These are phyloP conservation scores for Drosophila quinaria DNA, from an alignment of 2,888 invertebrate genomes.

Conservation along the genomic window DNA sequence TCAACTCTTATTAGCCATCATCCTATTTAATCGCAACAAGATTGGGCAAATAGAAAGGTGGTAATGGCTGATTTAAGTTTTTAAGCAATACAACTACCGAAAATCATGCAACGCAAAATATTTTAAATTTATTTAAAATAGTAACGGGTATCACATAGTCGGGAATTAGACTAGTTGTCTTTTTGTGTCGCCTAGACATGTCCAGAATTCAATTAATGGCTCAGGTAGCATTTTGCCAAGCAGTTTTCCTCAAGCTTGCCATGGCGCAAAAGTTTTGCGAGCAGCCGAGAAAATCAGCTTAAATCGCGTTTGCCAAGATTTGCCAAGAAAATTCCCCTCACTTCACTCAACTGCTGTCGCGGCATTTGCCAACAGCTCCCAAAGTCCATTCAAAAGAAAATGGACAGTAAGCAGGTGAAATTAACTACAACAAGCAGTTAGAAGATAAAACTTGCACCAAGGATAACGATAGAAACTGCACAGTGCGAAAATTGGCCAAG, in stretches of 20 bases:
- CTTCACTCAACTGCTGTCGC: slow-evolving; percentile 60
- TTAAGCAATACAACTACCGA: too few relatives aligned
- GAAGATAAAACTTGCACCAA: slow-evolving; percentile 17
- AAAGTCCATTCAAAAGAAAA: slow-evolving; percentile 22
- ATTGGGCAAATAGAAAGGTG: too few relatives aligned
- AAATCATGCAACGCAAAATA: too few relatives aligned
- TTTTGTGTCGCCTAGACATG: slow-evolving; percentile 26
- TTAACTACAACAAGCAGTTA: slow-evolving; percentile 65
- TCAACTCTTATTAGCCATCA: too few relatives aligned
- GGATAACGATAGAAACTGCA: slow-evolving; percentile 31
- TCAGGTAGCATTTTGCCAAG: slow-evolving; percentile 48
- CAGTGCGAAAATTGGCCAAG: slow-evolving; percentile 45
- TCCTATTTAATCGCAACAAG: too few relatives aligned
- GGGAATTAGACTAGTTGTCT: too few relatives aligned
- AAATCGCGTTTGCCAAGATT: slow-evolving; percentile 67
- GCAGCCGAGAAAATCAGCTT: slow-evolving; percentile 66
- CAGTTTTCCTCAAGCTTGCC: slow-evolving; percentile 39
- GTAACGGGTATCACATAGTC: too few relatives aligned
- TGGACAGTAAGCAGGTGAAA: slow-evolving; percentile 77
- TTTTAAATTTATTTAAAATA: too few relatives aligned
- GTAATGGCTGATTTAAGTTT: too few relatives aligned
- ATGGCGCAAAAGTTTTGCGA: slow-evolving; percentile 31
- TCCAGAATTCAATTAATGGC: slow-evolving; percentile 65
- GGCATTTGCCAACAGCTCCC: slow-evolving; percentile 46
- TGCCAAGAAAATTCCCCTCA: slow-evolving; percentile 57